A percentile compares a stretch with the other conserved stretches of the same genome.
phyloP scores from a whole-genome alignment of 2,113 vertebrate species.

The Beaufortia kweichowensis region DNA sequence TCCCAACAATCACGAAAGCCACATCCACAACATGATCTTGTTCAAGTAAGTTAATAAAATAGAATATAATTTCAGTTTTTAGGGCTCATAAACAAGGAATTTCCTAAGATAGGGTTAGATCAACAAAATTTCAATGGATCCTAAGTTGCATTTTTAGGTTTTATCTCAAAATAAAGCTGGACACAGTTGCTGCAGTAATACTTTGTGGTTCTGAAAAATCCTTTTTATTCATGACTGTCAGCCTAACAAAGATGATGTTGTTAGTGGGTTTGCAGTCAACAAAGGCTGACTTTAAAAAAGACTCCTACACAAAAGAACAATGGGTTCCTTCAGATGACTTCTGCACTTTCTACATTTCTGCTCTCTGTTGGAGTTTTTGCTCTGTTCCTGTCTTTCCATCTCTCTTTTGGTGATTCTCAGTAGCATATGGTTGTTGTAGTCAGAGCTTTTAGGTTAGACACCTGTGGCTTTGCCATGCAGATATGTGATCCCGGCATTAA shows the following conservation, averaged over 20 bases:
- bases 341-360: background rate
- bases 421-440: background rate
- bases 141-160: background rate
- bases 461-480: background rate
- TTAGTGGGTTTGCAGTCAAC: conserved; percentile 7
- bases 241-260: conserved; percentile 32
- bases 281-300: conserved; percentile 18
- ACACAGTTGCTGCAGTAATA: conserved; percentile 2
- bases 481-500: conserved; percentile 52
- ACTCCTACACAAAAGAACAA: conserved; percentile 25
- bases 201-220: background rate
- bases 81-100: no score
- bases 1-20: no score
- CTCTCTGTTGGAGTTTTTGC: background rate
- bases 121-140: background rate
- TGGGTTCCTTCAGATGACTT: conserved; percentile 5
- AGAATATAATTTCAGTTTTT: no score
- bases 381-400: background rate
- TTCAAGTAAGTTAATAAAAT: no score
- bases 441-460: background rate
- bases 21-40: no score
- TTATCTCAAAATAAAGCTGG: background rate
- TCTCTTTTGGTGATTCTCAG: background rate
- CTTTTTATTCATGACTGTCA: background rate
- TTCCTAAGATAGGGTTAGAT: no score